A percentile compares a stretch with the other conserved stretches of the same genome.
Evolutionary conservation across 2,888 invertebrate species (phyloP).

Genomic region (Spodoptera picta): DNA sequence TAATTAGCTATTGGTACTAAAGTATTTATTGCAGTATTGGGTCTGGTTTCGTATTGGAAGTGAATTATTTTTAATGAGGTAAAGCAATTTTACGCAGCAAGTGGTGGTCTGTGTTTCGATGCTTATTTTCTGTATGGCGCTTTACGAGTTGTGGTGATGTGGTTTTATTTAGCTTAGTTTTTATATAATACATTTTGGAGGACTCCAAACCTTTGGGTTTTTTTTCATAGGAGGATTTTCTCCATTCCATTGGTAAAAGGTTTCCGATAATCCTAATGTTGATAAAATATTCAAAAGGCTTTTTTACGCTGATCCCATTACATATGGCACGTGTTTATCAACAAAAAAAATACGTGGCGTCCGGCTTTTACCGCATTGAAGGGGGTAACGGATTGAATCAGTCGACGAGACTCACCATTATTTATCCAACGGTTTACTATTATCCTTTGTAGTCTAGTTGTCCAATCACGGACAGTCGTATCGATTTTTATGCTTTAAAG

Average conservation of each 20-base stretch:
- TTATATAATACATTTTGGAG: too few species aligned
- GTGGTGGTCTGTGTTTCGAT: too few species aligned
- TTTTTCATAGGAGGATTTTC: not conserved
- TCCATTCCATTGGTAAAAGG: not conserved
- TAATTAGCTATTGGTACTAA: too few species aligned
- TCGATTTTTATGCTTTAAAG: conserved; percentile 19
- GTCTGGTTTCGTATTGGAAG: too few species aligned
- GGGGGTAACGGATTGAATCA: conserved; percentile 35
- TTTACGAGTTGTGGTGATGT: too few species aligned
- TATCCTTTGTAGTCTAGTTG: conserved; percentile 41
- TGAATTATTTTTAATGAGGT: too few species aligned
- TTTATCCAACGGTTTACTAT: conserved; percentile 28
- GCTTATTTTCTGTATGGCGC: too few species aligned
- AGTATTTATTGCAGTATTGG: too few species aligned
- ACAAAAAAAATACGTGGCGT: conserved; percentile 15
- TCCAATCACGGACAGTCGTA: conserved; percentile 22
- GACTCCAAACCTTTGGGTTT: too few species aligned
- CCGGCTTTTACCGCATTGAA: conserved; percentile 30
- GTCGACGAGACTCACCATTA: conserved; percentile 13
- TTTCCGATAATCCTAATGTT: conserved; percentile 11
- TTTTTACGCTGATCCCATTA: conserved; percentile 1
- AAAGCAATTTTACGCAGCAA: too few species aligned
- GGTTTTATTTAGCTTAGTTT: too few species aligned
- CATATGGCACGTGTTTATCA: conserved; percentile 15
- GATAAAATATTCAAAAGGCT: conserved; percentile 22